Evolutionary conservation across 1,140 invertebrate species (phyloP).

Genomic region (Pararge aegeria): DNA sequence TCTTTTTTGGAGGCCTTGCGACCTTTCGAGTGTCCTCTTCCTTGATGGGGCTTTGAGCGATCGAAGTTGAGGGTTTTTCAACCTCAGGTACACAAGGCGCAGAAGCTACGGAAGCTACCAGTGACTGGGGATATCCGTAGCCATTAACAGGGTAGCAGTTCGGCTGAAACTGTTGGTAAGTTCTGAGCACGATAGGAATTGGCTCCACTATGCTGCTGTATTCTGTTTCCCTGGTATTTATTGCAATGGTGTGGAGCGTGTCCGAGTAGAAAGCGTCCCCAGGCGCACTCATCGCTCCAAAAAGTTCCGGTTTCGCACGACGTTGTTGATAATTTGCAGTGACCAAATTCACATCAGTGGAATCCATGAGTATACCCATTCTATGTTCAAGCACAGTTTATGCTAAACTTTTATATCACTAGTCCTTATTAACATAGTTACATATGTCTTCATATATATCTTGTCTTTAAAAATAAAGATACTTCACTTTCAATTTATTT

Average conservation of each 20-base stretch:
- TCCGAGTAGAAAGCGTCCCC: constrained; percentile 53
- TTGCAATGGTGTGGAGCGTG: constrained; percentile 62
- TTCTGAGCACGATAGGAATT: constrained; percentile 61
- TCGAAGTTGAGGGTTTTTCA: constrained; percentile 40
- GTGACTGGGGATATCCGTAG: constrained; percentile 44
- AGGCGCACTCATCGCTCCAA: constrained; percentile 57
- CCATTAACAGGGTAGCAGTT: constrained; percentile 39
- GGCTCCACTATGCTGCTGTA: constrained; percentile 68
- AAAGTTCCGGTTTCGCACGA: constrained; percentile 42
- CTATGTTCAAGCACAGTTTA: constrained; percentile 49
- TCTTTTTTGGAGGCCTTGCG: constrained; percentile 84
- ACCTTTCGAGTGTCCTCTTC: constrained; percentile 43
- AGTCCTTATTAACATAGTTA: constrained; percentile 43
- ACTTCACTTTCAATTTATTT: neutral
- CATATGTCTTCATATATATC: neutral
- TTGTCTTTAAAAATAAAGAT: neutral
- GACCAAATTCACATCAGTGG: constrained; percentile 61
- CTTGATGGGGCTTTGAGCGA: constrained; percentile 38
- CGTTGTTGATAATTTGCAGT: constrained; percentile 50
- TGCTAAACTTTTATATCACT: constrained; percentile 41
- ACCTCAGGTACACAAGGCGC: constrained; percentile 35
- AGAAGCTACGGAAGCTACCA: constrained; percentile 41
- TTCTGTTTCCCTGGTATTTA: constrained; percentile 69
- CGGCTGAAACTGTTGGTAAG: constrained; percentile 51
- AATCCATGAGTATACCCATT: constrained; percentile 75